Evolutionary conservation across 2,888 invertebrate genomes (phyloP), one percentile per base, ranked within the genome.

Genomic region (Sphaerolaimus hirsutus): DNA sequence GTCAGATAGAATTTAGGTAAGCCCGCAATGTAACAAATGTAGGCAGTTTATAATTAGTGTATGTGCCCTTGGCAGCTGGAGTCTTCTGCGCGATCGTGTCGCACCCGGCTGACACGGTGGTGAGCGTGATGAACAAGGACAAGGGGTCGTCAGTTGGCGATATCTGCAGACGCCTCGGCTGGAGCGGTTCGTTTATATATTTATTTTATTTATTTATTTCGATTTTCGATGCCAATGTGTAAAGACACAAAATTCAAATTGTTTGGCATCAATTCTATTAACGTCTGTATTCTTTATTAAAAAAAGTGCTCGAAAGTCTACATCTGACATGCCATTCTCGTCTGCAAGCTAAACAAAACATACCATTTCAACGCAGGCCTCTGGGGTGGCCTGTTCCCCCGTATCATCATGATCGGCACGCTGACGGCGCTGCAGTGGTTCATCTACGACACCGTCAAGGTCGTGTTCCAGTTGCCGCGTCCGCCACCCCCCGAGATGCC

Each of bases 61-160:
- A n/a, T n/a, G n/a, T n/a, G n/a, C n/a, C n/a, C n/a, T n/a, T n/a
- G n/a, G n/a, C n/a, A 66, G 91, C 91, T 63, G 91, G 93, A 63
- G 84, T 93, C 45, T 93, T 93, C 76, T 93, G 93, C 68, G 93
- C 91, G 52, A 76, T 93, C 66, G 91, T 93, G 2, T 89, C 87
- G n/a, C 93, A 93, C 69, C 93, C 91, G 47, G 91, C 91, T 53
- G 93, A 93, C 68, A 87, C 91, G 25, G 79, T 84, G 51, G 91
- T 93, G 21, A 89, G 89, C 50, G 89, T 91, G 66, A 71, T 93
- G 57, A 93, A 93, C 73, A 83, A 89, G 73, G 82, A 76, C 48
- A 78, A 79, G 58, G 76, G 78, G 49, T 74, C 77, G 38, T 72
- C 76, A 24, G 78, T 80, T 25, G 63, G 74, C 2, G 74, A 75